These are phyloP conservation scores for Spongilla lacustris DNA, from an alignment of 37 sponge, comb jelly and placozoan genomes.

Conservation along the genomic window DNA sequence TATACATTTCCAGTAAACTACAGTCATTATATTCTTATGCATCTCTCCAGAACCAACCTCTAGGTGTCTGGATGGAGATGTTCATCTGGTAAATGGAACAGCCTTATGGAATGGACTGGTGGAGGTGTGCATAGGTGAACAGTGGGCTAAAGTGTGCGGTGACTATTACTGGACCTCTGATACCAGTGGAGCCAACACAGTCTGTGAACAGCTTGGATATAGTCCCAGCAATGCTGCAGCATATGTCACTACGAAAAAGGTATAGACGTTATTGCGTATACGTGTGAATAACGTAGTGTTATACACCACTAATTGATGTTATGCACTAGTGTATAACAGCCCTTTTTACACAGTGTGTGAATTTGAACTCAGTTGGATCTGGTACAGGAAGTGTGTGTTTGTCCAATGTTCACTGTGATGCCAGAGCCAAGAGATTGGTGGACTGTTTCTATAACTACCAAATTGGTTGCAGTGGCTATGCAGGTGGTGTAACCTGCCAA, in stretches of 20 bases:
- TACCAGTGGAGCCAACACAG: not conserved
- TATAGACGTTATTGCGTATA: no score
- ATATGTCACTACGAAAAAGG: not conserved
- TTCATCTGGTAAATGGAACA: not conserved
- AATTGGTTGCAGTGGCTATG: not conserved
- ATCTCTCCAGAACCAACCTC: not conserved
- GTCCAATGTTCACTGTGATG: not conserved
- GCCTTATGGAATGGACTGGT: not conserved
- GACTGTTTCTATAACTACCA: not conserved
- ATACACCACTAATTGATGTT: no score
- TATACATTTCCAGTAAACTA: no score
- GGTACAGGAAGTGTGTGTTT: not conserved
- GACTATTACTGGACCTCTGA: not conserved
- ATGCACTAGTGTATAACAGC: no score
- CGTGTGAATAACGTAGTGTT: no score
- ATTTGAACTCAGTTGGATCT: no score
- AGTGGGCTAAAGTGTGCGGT: not conserved
- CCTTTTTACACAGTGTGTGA: no score
- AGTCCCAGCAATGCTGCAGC: not conserved
- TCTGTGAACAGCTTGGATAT: not conserved
- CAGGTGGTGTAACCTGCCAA: not conserved
- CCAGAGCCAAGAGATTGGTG: not conserved
- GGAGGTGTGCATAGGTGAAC: not conserved
- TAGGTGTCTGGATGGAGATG: not conserved
- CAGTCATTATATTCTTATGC: no score